A percentile compares a stretch with the other conserved stretches of the same genome.
These are phyloP conservation scores for Rhinopomastus cyanomelas DNA, from an alignment of 2,113 vertebrate genomes.

Conservation along the genomic window DNA sequence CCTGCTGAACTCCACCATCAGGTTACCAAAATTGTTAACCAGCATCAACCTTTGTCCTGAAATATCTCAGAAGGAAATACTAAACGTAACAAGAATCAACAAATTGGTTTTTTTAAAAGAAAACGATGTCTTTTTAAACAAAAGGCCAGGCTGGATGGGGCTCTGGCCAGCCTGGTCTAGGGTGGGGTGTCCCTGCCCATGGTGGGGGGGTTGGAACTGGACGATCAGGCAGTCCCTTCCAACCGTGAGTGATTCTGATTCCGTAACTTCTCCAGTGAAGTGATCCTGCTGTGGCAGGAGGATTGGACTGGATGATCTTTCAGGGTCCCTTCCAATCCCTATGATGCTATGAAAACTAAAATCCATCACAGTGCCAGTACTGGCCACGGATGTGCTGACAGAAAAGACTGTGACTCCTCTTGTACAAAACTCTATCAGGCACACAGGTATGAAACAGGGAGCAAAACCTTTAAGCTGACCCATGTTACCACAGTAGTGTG, in stretches of 20 bases:
- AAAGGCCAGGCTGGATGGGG: too few relatives aligned
- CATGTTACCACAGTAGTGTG: background rate
- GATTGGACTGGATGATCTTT: too few relatives aligned
- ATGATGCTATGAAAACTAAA: background rate
- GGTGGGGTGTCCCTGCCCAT: too few relatives aligned
- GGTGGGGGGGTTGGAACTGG: too few relatives aligned
- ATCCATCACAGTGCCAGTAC: background rate
- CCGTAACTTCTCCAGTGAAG: too few relatives aligned
- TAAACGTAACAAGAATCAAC: background rate
- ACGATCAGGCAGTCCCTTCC: too few relatives aligned
- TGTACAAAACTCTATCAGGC: background rate
- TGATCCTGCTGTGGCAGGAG: too few relatives aligned
- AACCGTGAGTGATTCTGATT: too few relatives aligned
- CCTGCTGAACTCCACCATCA: background rate
- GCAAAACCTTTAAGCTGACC: background rate
- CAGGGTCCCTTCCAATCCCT: too few relatives aligned
- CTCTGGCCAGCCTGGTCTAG: too few relatives aligned
- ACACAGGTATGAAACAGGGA: rapidly evolving
- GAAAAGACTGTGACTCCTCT: background rate
- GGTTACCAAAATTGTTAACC: background rate
- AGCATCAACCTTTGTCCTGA: background rate
- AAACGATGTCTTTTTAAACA: too few relatives aligned
- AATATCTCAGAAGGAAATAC: background rate
- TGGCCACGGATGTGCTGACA: background rate
- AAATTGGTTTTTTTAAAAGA: background rate